Conservation (phyloP, 2,113 vertebrate species). For the Epinephelus lanceolatus region DNA sequence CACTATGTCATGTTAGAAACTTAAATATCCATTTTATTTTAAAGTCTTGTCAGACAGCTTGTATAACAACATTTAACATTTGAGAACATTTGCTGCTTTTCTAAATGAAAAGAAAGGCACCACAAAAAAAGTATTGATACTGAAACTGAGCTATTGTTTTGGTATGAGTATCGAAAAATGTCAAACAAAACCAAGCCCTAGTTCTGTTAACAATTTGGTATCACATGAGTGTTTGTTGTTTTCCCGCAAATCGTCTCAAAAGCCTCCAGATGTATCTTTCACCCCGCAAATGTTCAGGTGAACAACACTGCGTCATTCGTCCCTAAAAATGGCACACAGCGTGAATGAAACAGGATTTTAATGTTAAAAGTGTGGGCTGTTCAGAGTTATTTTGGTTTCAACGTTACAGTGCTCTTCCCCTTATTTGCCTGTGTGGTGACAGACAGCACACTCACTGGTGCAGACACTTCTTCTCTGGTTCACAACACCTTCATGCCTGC, state of each 20-base stretch:
- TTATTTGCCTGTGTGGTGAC: constrained; percentile 59
- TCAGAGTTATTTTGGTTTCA: not conserved
- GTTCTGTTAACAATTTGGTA: not conserved
- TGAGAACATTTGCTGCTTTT: not conserved
- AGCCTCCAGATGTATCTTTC: not conserved
- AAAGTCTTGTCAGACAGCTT: not conserved
- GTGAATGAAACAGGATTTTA: not conserved
- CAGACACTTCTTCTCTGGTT: not conserved
- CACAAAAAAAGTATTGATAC: not conserved
- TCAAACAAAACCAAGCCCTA: not conserved
- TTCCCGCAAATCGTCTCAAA: not conserved
- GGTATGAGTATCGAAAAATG: not conserved
- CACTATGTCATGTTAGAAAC: no score
- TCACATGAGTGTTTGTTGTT: not conserved
- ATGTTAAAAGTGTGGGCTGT: constrained; percentile 9
- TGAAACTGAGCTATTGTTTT: not conserved
- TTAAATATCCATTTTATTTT: no score
- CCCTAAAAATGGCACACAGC: not conserved
- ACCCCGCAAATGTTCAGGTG: no score
- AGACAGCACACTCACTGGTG: constrained; percentile 15
- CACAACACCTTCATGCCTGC: constrained; percentile 7
- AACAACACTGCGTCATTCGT: not conserved
- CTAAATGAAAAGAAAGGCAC: not conserved
- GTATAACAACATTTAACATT: not conserved
- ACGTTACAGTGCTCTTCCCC: not conserved